These are phyloP conservation scores for Phragmatobia fuliginosa DNA, from an alignment of 2,888 invertebrate genomes.

Conservation along the genomic window DNA sequence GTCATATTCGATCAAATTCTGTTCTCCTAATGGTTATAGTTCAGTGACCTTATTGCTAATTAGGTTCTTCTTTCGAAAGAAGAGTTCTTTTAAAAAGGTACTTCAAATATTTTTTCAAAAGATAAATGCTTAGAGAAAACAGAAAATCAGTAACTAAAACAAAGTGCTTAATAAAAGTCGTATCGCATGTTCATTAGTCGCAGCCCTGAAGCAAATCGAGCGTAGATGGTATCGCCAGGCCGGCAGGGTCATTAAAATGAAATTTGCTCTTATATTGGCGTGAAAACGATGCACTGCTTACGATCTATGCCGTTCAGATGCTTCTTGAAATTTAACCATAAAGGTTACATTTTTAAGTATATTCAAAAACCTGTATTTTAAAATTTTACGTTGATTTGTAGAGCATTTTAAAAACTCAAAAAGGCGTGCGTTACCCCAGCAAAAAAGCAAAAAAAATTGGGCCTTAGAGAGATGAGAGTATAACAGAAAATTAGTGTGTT, in stretches of 20 bases:
- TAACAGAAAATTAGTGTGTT: too few species aligned
- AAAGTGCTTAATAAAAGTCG: conserved; percentile 44
- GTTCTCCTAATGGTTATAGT: neutral
- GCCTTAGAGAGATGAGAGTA: too few species aligned
- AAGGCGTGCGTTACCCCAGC: too few species aligned
- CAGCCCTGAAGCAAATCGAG: conserved; percentile 72
- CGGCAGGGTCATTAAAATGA: conserved; percentile 80
- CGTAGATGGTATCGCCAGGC: conserved; percentile 68
- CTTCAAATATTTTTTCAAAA: neutral
- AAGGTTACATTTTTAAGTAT: too few species aligned
- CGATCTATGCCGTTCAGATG: conserved; percentile 38
- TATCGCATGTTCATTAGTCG: conserved; percentile 43
- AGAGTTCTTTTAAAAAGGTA: too few species aligned
- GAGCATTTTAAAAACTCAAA: too few species aligned
- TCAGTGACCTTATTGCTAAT: neutral
- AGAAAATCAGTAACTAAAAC: conserved; percentile 22
- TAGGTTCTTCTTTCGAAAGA: neutral
- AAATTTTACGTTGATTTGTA: too few species aligned
- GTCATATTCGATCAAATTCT: neutral
- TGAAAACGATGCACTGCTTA: conserved; percentile 44
- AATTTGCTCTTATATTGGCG: conserved; percentile 76
- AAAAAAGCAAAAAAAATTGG: too few species aligned
- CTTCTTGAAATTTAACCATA: too few species aligned
- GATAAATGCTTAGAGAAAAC: neutral
- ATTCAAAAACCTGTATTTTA: too few species aligned